phyloP scores from a whole-genome alignment of 2,797 vertebrate species.

The Smutsia temminckii region DNA sequence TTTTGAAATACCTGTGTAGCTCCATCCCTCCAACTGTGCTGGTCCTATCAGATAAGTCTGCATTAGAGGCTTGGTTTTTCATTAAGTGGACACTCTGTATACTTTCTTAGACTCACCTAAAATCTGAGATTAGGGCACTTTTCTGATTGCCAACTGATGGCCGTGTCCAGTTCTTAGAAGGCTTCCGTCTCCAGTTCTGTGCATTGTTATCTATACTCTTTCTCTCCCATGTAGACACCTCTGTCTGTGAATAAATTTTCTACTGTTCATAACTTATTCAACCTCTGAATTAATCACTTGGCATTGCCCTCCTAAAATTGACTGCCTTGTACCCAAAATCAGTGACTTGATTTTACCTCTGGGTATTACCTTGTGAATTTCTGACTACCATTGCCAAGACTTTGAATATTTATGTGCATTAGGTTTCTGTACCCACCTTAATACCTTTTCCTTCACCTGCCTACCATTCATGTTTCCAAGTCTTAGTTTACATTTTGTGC shows the following conservation, averaged over 20 bases:
- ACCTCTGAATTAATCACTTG: not conserved
- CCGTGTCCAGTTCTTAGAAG: not conserved
- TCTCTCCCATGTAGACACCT: not conserved
- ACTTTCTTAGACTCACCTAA: not conserved
- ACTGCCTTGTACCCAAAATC: not conserved
- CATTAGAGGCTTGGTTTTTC: not conserved
- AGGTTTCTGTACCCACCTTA: not conserved
- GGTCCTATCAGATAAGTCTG: not conserved
- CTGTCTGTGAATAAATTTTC: not conserved
- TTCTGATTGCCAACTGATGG: not conserved
- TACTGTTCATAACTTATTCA: not conserved
- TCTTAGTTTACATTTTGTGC: not conserved
- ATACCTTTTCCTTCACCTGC: not conserved
- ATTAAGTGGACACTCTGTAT: not conserved
- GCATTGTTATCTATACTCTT: not conserved
- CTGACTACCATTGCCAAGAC: not conserved
- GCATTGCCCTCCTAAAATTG: not conserved
- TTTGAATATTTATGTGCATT: not conserved
- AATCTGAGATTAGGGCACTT: not conserved
- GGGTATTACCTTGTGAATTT: not conserved
- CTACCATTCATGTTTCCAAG: not conserved
- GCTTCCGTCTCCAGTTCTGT: not conserved
- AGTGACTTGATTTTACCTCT: not conserved
- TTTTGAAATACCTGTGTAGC: not conserved
- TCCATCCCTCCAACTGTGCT: not conserved